Percentiles rank a stretch among this genome's conserved stretches.
Conservation (phyloP, 2,797 vertebrate species). For the Leucoraja ocellata region DNA sequence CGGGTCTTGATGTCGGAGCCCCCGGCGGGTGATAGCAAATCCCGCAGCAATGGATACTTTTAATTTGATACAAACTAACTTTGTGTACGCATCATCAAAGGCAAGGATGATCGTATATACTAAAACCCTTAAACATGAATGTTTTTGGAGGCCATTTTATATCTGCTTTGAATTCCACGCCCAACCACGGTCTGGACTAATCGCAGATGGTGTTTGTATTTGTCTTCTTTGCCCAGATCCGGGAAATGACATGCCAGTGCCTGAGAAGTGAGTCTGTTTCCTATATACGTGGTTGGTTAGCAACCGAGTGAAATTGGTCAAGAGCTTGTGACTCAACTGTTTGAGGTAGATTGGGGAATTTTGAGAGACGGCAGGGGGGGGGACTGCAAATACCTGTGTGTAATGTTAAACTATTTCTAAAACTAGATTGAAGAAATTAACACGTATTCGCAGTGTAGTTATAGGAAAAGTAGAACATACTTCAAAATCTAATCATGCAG, state of each 20-base stretch:
- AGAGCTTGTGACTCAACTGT: not conserved
- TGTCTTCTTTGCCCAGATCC: not conserved
- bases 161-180: not conserved
- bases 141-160: not conserved
- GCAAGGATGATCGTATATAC: not conserved
- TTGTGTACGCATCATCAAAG: not conserved
- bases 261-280: not conserved
- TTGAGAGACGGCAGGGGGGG: not conserved
- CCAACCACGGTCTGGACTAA: not conserved
- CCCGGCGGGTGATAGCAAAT: too few relatives aligned
- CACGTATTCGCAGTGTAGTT: not conserved
- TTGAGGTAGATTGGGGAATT: not conserved
- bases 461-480: not conserved
- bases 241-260: not conserved
- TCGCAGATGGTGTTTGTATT: not conserved
- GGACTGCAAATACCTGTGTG: too few relatives aligned
- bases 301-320: not conserved
- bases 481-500: not conserved
- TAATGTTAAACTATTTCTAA: not conserved
- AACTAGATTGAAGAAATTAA: not conserved
- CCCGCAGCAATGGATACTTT: too few relatives aligned
- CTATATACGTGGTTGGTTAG: not conserved
- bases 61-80: not conserved
- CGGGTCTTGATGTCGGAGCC: too few relatives aligned
- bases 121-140: not conserved